Conservation (phyloP, 2,888 invertebrate species). For the Antheraea yamamai region DNA sequence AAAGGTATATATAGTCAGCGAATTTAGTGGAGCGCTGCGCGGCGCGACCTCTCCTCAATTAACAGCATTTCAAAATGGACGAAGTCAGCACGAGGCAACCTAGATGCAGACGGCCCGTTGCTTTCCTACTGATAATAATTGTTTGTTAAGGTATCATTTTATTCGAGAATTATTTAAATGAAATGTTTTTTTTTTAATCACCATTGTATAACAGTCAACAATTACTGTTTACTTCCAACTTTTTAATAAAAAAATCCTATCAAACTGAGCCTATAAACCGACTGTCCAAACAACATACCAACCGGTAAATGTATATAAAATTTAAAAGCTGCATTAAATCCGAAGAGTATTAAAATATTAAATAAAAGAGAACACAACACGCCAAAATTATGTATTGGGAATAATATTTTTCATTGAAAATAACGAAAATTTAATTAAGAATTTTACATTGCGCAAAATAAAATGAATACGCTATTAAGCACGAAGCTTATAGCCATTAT, state of each 20-base stretch:
- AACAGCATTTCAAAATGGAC: conserved; percentile 19
- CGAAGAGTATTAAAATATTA: not conserved
- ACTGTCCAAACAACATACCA: not conserved
- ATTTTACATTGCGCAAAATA: not conserved
- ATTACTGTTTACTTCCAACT: not conserved
- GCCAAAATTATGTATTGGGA: not conserved
- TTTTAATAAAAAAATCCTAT: not conserved
- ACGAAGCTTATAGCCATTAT: not conserved
- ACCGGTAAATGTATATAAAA: not conserved
- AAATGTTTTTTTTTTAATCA: not conserved
- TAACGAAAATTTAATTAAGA: conserved; percentile 3
- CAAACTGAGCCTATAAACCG: too few species aligned
- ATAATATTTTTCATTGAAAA: not conserved
- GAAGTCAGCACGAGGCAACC: conserved; percentile 18
- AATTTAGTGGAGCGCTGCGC: conserved; percentile 17
- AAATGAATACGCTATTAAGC: not conserved
- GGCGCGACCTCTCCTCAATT: conserved; percentile 20
- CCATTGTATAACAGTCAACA: not conserved
- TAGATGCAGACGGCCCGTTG: conserved; percentile 20
- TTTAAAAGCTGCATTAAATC: not conserved
- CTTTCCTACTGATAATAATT: conserved; percentile 19
- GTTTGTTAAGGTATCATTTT: conserved; percentile 13
- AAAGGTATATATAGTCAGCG: conserved; percentile 19
- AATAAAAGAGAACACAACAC: not conserved
- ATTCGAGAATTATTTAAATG: not conserved